A percentile compares a stretch with the other conserved stretches of the same genome.
Evolutionary conservation across 2,797 vertebrate genomes (phyloP).

Genomic region (Trematomus bernacchii): DNA sequence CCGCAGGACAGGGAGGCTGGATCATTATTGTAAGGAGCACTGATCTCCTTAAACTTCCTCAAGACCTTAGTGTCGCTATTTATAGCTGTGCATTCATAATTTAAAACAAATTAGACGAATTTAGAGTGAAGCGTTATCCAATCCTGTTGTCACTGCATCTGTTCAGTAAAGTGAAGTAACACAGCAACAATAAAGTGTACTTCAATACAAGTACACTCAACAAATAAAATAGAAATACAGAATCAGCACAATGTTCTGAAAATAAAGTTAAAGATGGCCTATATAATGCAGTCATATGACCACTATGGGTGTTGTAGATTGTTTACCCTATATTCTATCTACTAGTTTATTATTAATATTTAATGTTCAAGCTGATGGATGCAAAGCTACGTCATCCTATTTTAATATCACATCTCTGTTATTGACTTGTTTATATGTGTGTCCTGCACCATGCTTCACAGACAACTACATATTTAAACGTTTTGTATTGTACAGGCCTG

Average conservation of each 20-base stretch:
- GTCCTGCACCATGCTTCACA: too few species aligned
- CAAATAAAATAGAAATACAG: too few species aligned
- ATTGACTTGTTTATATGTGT: too few species aligned
- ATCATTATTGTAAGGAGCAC: background rate
- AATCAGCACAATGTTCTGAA: background rate
- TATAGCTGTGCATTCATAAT: background rate
- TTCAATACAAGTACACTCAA: background rate
- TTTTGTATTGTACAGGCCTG: background rate
- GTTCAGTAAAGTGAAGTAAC: background rate
- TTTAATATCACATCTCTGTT: background rate
- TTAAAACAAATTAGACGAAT: background rate
- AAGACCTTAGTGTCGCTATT: background rate
- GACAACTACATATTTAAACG: too few species aligned
- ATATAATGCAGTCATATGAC: background rate
- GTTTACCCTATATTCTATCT: background rate
- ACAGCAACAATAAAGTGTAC: background rate
- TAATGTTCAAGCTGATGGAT: background rate
- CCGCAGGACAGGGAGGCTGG: constrained; percentile 46
- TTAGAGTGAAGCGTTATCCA: background rate
- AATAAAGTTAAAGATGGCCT: too few species aligned
- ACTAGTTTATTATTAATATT: background rate
- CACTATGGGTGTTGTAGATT: background rate
- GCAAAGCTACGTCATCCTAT: background rate
- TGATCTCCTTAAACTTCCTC: background rate
- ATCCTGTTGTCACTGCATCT: background rate